Percentiles rank a stretch among this genome's conserved stretches.
Evolutionary conservation across 2,797 vertebrate species (phyloP).

Genomic region (Psittacula echo): DNA sequence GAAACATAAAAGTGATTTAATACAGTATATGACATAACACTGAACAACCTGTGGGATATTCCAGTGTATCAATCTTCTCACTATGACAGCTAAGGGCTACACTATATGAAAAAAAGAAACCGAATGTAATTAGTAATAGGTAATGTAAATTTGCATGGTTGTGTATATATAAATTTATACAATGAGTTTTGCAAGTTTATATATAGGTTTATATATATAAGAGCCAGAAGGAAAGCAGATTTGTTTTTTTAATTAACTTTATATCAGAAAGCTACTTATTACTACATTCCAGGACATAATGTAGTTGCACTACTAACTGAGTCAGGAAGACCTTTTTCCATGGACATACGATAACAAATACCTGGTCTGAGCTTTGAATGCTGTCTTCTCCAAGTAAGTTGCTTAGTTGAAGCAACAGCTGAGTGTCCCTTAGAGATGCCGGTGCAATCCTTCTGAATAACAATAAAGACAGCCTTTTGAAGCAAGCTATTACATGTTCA

Average conservation of each 20-base stretch:
- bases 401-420: not conserved
- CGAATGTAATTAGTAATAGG: too few relatives aligned
- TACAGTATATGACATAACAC: not conserved
- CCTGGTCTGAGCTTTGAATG: not conserved
- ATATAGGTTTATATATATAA: not conserved
- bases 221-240: not conserved
- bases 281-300: not conserved
- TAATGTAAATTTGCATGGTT: not conserved
- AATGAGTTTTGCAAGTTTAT: not conserved
- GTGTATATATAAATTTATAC: not conserved
- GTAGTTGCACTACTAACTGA: not conserved
- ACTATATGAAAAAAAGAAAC: not conserved
- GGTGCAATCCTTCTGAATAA: not conserved
- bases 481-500: not conserved
- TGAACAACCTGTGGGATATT: not conserved
- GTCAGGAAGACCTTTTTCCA: not conserved
- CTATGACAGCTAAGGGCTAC: not conserved
- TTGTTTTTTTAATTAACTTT: not conserved
- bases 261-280: not conserved
- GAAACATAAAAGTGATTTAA: not conserved
- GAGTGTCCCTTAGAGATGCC: not conserved
- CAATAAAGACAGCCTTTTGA: not conserved
- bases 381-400: not conserved
- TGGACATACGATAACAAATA: rapidly evolving
- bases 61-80: not conserved